Percentiles rank a stretch among this genome's conserved stretches.
Conservation (phyloP, 2,888 invertebrate genomes). For the Drosophila limbata region DNA sequence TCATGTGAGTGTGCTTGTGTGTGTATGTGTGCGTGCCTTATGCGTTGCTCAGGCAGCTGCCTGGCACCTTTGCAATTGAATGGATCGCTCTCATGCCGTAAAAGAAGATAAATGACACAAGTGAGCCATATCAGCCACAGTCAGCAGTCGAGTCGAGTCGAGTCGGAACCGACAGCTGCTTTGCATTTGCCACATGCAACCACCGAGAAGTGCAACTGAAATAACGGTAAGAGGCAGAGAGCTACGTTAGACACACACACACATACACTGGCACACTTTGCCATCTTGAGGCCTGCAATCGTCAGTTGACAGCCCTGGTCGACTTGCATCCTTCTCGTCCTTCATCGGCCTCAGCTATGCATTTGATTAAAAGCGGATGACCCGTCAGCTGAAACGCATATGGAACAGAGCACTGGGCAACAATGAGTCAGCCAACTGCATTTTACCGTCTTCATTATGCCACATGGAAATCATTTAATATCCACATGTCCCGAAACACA, state of each 20-base stretch:
- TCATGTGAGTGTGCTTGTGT: conserved; percentile 16
- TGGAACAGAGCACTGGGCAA: not conserved
- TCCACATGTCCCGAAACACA: conserved; percentile 49
- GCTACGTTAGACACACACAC: conserved; percentile 8
- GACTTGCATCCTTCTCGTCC: not conserved
- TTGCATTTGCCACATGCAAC: conserved; percentile 40
- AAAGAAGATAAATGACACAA: conserved; percentile 80
- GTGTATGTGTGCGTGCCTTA: conserved; percentile 34
- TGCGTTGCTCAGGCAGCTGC: conserved; percentile 69
- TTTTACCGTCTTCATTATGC: conserved; percentile 39
- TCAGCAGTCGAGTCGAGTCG: conserved; percentile 51
- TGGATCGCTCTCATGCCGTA: conserved; percentile 68
- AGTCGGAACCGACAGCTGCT: conserved; percentile 43
- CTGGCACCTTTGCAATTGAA: conserved; percentile 79
- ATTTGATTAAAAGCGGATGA: conserved; percentile 74
- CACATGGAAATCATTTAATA: conserved; percentile 57
- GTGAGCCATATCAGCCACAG: conserved; percentile 78
- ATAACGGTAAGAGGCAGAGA: conserved; percentile 6
- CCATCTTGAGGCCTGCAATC: conserved; percentile 74
- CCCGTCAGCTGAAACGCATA: conserved; percentile 37
- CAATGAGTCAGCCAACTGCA: conserved; percentile 21
- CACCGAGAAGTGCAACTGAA: conserved; percentile 12
- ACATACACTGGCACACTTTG: conserved; percentile 20
- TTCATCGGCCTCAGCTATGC: conserved; percentile 55
- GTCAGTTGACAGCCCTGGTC: conserved; percentile 44